Base-by-base conservation (phyloP, 2,888 invertebrate genomes). In the Tillus elongatus region DNA sequence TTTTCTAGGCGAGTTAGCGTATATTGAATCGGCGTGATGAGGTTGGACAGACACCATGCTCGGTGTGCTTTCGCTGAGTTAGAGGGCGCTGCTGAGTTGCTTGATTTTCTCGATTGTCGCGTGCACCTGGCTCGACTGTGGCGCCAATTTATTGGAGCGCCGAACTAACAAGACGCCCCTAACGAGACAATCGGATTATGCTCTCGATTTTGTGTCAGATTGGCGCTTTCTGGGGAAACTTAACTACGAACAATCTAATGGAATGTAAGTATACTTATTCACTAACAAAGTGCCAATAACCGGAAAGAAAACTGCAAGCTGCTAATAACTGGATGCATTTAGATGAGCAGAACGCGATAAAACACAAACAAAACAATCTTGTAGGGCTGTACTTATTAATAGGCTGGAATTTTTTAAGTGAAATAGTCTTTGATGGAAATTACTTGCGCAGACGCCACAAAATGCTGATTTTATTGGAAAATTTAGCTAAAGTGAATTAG, bases 121-220 rank as follows among this genome's bases (percentile, higher is more conserved):
- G 50, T 53, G 50, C 52, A 55, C 55, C 56, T 54, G 53, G 47
- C 41, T 19, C 50, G 48, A 50, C 46, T 46, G 45, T 48, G 53
- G 53, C 52, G 56, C 56, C 56, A 57, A 58, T 58, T 58, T 58
- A 54, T 53, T 50, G 46, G 50, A 55, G 52, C 47, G 53, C 51
- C 46, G 47, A 52, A 53, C 61, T 63, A 61, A 63, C 63, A 63
- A 63, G 63, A 60, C 60, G 52, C 52, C 52, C 53, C 56, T 60
- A 63, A 63, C 61, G 60, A 61, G 59, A 61, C 61, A 63, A 63
- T 63, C 63, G 63, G 63, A 61, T 63, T 63, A 63, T 60, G 58
- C 44, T 53, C 53, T 54, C 57, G 58, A 61, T 60, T 59, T 56
- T 54, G 56, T 60, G 61, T 61, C 54, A 52, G 61, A 61, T 57